Evolutionary conservation across 2,888 invertebrate species (phyloP).

Genomic region (Athrips mouffetella): DNA sequence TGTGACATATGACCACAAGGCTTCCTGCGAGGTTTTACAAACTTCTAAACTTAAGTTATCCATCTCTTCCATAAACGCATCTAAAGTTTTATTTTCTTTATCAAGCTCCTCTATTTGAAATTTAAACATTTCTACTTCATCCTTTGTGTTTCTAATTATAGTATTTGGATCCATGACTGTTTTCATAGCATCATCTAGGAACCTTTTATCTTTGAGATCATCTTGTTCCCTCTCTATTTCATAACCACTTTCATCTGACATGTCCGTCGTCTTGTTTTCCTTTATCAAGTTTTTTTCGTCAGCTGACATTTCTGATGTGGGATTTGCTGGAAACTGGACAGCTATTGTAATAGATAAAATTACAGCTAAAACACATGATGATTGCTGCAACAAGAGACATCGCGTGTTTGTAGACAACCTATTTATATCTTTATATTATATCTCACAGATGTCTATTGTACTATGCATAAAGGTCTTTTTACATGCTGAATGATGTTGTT

Average conservation of each 20-base stretch:
- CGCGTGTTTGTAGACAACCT: background rate
- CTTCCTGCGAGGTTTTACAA: slow-evolving; percentile 65
- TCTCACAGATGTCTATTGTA: background rate
- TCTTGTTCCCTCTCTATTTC: slow-evolving; percentile 61
- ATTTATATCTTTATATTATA: background rate
- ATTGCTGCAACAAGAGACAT: slow-evolving; percentile 44
- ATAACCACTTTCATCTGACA: slow-evolving; percentile 62
- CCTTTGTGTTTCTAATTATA: slow-evolving; percentile 42
- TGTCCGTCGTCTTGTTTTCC: slow-evolving; percentile 52
- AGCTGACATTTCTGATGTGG: slow-evolving; percentile 63
- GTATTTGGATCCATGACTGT: slow-evolving; percentile 57
- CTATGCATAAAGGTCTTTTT: background rate
- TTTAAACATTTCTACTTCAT: slow-evolving; percentile 52
- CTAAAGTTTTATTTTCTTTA: slow-evolving; percentile 51
- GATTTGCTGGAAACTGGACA: slow-evolving; percentile 52
- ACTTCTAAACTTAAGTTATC: slow-evolving; percentile 64
- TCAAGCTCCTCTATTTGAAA: slow-evolving; percentile 52
- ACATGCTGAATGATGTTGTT: background rate
- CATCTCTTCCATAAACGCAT: slow-evolving; percentile 63
- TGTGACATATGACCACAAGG: slow-evolving; percentile 66
- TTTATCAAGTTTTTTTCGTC: slow-evolving; percentile 53
- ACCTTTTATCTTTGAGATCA: slow-evolving; percentile 58
- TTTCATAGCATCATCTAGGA: slow-evolving; percentile 63
- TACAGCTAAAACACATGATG: slow-evolving; percentile 34
- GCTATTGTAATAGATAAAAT: slow-evolving; percentile 40